Conservation (phyloP, 2,113 vertebrate species). For the Serinus canaria region DNA sequence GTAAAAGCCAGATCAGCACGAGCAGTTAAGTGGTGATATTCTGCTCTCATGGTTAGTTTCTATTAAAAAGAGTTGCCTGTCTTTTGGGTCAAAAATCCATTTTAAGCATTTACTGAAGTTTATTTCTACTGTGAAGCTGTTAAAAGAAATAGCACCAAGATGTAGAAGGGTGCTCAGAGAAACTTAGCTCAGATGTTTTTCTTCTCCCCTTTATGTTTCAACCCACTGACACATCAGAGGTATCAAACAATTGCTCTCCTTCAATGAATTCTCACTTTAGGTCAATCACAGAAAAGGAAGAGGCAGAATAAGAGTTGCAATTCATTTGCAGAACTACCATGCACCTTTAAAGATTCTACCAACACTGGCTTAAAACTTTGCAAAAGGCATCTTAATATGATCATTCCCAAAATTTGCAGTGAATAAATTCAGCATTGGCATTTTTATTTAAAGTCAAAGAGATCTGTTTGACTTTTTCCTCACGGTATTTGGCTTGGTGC, state of each 20-base stretch:
- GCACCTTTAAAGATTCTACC: neutral
- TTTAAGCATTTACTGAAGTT: neutral
- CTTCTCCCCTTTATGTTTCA: neutral
- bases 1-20: neutral
- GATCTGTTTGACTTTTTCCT: neutral
- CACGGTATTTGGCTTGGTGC: neutral
- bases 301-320: neutral
- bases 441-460: neutral
- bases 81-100: neutral
- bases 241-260: neutral
- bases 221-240: neutral
- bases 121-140: neutral
- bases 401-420: neutral
- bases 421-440: neutral
- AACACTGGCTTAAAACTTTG: neutral
- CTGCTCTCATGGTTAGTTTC: neutral
- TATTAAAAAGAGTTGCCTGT: neutral
- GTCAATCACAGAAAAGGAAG: neutral
- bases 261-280: neutral
- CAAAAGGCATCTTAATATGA: neutral
- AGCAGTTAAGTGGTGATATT: neutral
- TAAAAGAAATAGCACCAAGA: neutral
- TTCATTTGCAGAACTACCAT: neutral
- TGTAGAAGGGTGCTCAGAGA: neutral
- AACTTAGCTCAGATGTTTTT: neutral